Conservation (phyloP, 2,113 vertebrate genomes). For the Neomonachus schauinslandi region DNA sequence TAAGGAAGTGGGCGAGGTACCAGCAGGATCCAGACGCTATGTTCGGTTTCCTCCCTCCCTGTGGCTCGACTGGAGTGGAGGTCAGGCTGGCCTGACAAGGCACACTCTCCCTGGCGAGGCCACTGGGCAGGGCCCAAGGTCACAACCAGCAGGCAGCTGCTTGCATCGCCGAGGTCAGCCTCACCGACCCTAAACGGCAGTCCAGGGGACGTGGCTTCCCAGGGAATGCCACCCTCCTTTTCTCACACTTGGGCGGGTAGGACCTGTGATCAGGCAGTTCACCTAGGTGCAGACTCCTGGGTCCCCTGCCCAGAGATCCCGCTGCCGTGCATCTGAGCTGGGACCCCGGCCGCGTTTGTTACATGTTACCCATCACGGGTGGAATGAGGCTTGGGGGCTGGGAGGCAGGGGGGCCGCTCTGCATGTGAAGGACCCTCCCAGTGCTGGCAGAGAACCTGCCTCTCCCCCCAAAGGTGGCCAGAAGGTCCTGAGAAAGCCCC, state of each 20-base stretch:
- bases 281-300: neutral
- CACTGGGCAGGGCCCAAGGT: neutral
- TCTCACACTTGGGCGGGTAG: neutral
- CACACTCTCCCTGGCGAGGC: neutral
- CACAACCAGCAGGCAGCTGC: neutral
- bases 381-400: neutral
- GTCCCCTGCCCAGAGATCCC: neutral
- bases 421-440: neutral
- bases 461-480: neutral
- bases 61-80: neutral
- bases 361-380: too few species aligned
- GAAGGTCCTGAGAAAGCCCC: neutral
- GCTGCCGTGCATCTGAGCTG: neutral
- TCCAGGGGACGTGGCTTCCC: neutral
- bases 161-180: neutral
- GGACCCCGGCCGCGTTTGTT: neutral
- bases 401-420: neutral
- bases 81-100: neutral
- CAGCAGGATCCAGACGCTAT: rapidly evolving
- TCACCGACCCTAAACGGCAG: neutral
- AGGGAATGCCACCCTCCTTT: neutral
- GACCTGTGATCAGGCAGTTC: neutral
- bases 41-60: neutral
- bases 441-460: neutral
- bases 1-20: neutral